phyloP scores from a whole-genome alignment of 2,797 vertebrate species.

The Rhynchonycteris naso region DNA sequence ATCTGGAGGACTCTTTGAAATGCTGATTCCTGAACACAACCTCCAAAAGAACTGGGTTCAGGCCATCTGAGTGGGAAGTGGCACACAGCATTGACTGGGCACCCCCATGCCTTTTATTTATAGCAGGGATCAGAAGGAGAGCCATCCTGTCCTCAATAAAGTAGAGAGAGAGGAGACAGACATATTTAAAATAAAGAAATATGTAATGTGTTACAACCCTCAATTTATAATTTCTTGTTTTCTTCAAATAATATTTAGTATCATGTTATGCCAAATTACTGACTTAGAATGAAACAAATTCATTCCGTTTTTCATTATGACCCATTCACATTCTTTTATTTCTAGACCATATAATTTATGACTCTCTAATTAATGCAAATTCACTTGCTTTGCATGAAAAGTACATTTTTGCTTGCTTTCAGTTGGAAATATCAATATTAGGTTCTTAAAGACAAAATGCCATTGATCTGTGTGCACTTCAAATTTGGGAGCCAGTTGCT shows the following conservation, averaged over 20 bases:
- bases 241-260: conserved; percentile 1
- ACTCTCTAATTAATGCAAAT: conserved; percentile 2
- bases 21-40: not conserved
- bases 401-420: not conserved
- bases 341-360: not conserved
- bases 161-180: not conserved
- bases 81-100: not conserved
- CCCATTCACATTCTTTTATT: not conserved
- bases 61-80: accelerated
- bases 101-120: not conserved
- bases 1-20: not conserved
- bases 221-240: not conserved
- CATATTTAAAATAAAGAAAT: not conserved
- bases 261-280: not conserved
- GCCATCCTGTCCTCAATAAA: not conserved
- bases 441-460: not conserved
- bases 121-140: not conserved
- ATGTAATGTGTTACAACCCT: not conserved
- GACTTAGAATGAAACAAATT: not conserved
- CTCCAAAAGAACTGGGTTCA: not conserved
- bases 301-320: not conserved
- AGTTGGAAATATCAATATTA: not conserved
- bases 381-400: conserved; percentile 7
- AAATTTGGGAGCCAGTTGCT: not conserved
- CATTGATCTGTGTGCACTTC: not conserved